These are phyloP conservation scores for Petromus typicus DNA, from an alignment of 2,113 vertebrate species.

Conservation along the genomic window DNA sequence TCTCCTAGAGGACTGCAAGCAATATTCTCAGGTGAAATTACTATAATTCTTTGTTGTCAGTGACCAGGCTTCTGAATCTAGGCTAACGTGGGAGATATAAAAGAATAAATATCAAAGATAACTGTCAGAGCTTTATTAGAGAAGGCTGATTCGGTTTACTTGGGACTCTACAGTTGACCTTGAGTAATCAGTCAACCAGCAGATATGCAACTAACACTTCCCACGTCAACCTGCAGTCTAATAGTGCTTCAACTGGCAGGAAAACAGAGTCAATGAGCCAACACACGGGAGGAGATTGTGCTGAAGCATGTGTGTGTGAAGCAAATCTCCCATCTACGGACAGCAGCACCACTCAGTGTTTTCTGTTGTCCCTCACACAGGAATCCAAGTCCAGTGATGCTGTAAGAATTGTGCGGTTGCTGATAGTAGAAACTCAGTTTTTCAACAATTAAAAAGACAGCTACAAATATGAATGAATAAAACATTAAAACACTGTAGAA, in stretches of 20 bases:
- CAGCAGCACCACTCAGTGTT: background rate
- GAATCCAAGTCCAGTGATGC: background rate
- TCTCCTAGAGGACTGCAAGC: slow-evolving; percentile 68
- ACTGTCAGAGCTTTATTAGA: slow-evolving; percentile 57
- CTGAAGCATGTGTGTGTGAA: background rate
- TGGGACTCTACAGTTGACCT: slow-evolving; percentile 53
- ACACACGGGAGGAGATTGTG: background rate
- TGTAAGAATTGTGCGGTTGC: background rate
- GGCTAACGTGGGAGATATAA: slow-evolving; percentile 9
- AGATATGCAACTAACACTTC: slow-evolving; percentile 35
- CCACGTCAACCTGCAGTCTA: slow-evolving; percentile 11
- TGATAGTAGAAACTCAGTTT: background rate
- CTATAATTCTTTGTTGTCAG: slow-evolving; percentile 56
- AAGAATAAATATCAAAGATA: slow-evolving; percentile 45
- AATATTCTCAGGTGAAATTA: slow-evolving; percentile 72
- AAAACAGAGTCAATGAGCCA: background rate
- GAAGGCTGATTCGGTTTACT: slow-evolving; percentile 43
- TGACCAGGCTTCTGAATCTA: slow-evolving; percentile 75
- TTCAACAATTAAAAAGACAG: background rate
- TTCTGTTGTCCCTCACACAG: background rate
- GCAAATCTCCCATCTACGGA: background rate
- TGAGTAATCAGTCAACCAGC: slow-evolving; percentile 47
- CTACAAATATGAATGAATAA: background rate
- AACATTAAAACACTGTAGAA: background rate
- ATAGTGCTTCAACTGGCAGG: background rate